Percentiles rank a stretch among this genome's conserved stretches.
These are phyloP conservation scores for Phania funesta DNA, from an alignment of 2,888 invertebrate genomes.

Conservation along the genomic window DNA sequence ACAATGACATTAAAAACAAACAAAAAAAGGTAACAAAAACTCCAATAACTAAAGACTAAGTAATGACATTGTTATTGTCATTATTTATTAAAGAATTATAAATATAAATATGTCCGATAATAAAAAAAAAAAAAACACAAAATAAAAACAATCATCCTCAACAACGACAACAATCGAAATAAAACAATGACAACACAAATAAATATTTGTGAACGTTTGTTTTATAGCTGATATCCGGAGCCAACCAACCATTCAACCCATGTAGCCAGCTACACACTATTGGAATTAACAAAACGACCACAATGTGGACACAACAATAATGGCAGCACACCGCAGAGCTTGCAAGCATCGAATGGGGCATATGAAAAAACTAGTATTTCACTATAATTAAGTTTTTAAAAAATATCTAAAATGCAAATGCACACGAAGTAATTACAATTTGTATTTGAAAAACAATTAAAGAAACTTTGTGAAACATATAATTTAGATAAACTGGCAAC, in stretches of 20 bases:
- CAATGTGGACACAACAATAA: conserved; percentile 14
- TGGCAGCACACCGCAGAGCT: background rate
- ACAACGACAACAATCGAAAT: conserved; percentile 1
- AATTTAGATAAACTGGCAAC: no score
- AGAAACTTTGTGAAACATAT: no score
- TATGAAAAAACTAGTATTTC: background rate
- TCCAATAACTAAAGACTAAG: conserved; percentile 39
- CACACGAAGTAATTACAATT: no score
- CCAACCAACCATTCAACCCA: background rate
- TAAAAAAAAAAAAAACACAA: background rate
- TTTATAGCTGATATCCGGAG: background rate
- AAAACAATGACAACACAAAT: conserved; percentile 26
- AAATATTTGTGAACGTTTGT: conserved; percentile 20
- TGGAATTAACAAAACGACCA: conserved; percentile 29
- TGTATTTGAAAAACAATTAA: no score
- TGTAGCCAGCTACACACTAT: background rate
- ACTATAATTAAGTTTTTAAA: no score
- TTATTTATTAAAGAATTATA: conserved; percentile 58
- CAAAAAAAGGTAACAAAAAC: conserved; percentile 11
- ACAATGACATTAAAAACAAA: background rate
- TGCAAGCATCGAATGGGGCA: background rate
- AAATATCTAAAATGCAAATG: no score
- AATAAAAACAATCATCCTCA: background rate
- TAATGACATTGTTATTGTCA: conserved; percentile 53
- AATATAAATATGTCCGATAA: conserved; percentile 22